Evolutionary conservation across 2,888 invertebrate genomes (phyloP).

Genomic region (Seladonia tumulorum): DNA sequence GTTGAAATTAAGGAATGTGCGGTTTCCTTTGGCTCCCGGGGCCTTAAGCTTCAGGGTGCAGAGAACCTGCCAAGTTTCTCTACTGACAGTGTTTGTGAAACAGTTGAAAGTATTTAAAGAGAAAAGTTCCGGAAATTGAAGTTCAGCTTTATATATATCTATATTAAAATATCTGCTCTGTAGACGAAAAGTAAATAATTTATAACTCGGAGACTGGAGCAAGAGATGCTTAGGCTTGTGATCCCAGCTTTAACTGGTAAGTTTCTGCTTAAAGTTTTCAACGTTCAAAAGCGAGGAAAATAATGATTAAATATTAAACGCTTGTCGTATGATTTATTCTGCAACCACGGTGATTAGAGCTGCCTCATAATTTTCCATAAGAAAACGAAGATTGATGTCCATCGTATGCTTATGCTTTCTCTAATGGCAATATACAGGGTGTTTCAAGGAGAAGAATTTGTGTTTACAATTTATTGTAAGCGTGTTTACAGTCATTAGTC

Average conservation of each 20-base stretch:
- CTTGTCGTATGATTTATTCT: too few relatives aligned
- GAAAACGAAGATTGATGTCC: too few relatives aligned
- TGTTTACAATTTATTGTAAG: too few relatives aligned
- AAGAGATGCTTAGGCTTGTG: background rate
- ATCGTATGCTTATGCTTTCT: too few relatives aligned
- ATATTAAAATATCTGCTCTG: background rate
- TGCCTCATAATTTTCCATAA: too few relatives aligned
- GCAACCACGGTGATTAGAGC: too few relatives aligned
- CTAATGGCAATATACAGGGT: too few relatives aligned
- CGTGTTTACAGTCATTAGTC: too few relatives aligned
- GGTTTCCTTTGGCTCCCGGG: conserved; percentile 5
- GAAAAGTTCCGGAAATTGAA: background rate
- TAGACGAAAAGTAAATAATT: background rate
- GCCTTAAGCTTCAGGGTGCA: background rate
- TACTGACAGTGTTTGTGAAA: background rate
- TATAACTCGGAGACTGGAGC: background rate
- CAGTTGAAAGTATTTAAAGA: background rate
- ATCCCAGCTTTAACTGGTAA: background rate
- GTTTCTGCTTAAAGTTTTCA: background rate
- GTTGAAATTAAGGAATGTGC: background rate
- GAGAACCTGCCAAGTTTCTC: background rate
- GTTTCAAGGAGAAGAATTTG: too few relatives aligned
- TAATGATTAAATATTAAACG: background rate
- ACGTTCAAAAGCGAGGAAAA: background rate
- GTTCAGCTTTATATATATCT: background rate